Conservation (phyloP, 1,140 invertebrate species). For the Calliopsis andreniformis region DNA sequence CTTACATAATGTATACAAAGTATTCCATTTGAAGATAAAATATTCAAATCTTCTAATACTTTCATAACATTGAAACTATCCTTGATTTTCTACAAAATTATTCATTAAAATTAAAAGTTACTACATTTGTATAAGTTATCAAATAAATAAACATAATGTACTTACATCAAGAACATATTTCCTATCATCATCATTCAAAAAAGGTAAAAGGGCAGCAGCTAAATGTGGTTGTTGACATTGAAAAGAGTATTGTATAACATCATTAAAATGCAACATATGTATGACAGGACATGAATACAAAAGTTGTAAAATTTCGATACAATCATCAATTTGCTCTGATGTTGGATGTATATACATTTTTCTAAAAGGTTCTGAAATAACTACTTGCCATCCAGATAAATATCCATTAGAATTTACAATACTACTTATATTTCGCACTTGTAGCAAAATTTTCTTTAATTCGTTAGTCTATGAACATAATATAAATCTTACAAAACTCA, state of each 20-base stretch:
- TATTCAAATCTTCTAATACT: conserved; percentile 48
- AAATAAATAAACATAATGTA: conserved; percentile 12
- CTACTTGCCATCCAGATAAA: conserved; percentile 71
- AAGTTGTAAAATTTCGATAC: conserved; percentile 66
- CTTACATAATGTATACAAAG: conserved; percentile 61
- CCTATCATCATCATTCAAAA: conserved; percentile 64
- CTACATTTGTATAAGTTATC: neutral
- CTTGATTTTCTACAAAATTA: conserved; percentile 16
- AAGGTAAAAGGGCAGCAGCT: conserved; percentile 71
- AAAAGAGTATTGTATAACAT: conserved; percentile 67
- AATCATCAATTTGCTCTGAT: conserved; percentile 64
- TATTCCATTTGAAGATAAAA: conserved; percentile 59
- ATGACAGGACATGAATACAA: conserved; percentile 73
- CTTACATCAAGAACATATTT: conserved; percentile 62
- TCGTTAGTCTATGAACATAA: conserved; percentile 65
- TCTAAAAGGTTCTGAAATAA: conserved; percentile 68
- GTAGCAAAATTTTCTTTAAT: conserved; percentile 68
- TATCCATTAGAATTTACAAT: conserved; percentile 72
- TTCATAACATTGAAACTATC: conserved; percentile 21
- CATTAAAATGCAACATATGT: conserved; percentile 66
- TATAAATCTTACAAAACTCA: conserved; percentile 3
- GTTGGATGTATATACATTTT: conserved; percentile 62
- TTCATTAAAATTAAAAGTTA: conserved; percentile 8
- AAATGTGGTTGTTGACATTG: conserved; percentile 66
- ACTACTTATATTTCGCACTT: conserved; percentile 58